A percentile compares a stretch with the other conserved stretches of the same genome.
phyloP scores from a whole-genome alignment of 1,140 invertebrate genomes.

The Oryctes rhinoceros region DNA sequence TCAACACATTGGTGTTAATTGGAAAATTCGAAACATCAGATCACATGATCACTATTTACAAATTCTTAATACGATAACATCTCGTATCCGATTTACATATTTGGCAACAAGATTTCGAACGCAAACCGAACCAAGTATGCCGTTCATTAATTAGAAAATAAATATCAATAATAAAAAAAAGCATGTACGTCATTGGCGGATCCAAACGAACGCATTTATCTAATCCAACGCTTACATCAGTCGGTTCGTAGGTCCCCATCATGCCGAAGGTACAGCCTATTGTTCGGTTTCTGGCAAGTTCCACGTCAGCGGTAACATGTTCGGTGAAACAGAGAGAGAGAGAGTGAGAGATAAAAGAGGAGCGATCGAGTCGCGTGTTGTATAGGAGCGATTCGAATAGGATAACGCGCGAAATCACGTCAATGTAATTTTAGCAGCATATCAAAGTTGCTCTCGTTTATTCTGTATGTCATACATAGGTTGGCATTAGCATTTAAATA shows the following conservation, averaged over 20 bases:
- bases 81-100: neutral
- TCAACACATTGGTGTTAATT: too few species aligned
- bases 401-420: neutral
- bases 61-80: too few species aligned
- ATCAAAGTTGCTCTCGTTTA: neutral
- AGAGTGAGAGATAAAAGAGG: neutral
- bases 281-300: neutral
- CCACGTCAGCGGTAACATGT: neutral
- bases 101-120: neutral
- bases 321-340: neutral
- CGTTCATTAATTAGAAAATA: neutral
- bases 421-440: neutral
- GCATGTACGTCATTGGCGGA: neutral
- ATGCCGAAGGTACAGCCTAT: neutral
- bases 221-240: too few species aligned
- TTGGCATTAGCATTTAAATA: too few species aligned
- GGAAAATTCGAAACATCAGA: too few species aligned
- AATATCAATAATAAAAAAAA: neutral
- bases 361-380: neutral
- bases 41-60: too few species aligned
- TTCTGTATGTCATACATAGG: too few species aligned
- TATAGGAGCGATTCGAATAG: neutral
- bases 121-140: neutral
- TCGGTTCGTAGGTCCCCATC: neutral
- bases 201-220: too few species aligned